Conservation (phyloP, 37 sponge, comb jelly and placozoan species). For the Amphimedon queenslandica region DNA sequence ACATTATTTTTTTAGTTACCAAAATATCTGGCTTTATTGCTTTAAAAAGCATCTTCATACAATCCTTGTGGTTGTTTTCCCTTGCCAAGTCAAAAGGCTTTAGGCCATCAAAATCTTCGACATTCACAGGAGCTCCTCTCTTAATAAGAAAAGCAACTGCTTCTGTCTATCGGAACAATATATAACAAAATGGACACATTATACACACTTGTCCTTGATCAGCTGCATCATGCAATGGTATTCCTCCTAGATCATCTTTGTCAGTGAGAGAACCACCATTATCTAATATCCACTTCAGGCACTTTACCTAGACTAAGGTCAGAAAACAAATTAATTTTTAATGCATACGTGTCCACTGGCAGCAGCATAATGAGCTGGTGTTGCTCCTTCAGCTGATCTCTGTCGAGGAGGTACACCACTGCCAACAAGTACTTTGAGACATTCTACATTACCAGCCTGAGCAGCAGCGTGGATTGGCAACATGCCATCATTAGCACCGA, state of each 20-base stretch:
- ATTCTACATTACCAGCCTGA: constrained; percentile 67
- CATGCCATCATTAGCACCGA: constrained; percentile 79
- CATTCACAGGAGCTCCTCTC: constrained; percentile 38
- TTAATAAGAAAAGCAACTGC: constrained; percentile 40
- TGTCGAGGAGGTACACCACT: constrained; percentile 34
- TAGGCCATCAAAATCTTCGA: constrained; percentile 54
- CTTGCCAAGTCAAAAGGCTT: constrained; percentile 69
- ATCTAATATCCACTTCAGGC: constrained; percentile 71
- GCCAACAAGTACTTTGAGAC: constrained; percentile 64
- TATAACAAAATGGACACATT: neutral
- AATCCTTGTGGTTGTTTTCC: constrained; percentile 66
- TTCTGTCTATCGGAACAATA: too few relatives aligned
- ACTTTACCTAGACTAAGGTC: constrained; percentile 31
- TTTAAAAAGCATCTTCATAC: constrained; percentile 47
- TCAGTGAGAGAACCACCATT: constrained; percentile 54
- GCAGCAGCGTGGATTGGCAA: constrained; percentile 80
- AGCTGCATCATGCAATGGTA: constrained; percentile 85
- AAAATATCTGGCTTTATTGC: constrained; percentile 16
- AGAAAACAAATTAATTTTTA: neutral
- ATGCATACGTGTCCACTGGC: constrained; percentile 77
- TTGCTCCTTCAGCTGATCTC: constrained; percentile 79
- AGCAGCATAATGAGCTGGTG: constrained; percentile 86
- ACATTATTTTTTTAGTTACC: constrained; percentile 15
- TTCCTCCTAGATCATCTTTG: constrained; percentile 76
- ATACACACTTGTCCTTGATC: constrained; percentile 77